Percentiles rank a stretch among this genome's conserved stretches.
phyloP scores from a whole-genome alignment of 1,140 invertebrate species.

The Anoplophora glabripennis region DNA sequence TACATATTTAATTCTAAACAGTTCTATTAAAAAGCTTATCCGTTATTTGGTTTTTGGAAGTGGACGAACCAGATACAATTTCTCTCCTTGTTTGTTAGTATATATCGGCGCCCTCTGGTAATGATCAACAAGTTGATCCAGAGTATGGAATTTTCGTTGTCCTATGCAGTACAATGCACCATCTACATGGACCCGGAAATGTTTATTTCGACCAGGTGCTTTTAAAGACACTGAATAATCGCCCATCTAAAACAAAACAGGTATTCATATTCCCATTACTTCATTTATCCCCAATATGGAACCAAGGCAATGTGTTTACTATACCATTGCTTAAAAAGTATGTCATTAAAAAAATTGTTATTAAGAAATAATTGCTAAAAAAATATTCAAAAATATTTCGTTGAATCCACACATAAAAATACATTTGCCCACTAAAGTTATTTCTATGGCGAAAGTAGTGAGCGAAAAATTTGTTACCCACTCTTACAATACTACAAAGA shows the following conservation, averaged over 20 bases:
- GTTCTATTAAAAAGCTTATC: background rate
- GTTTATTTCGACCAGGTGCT: conserved; percentile 96
- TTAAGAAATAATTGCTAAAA: too few relatives aligned
- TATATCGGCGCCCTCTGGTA: conserved; percentile 99
- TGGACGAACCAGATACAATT: conserved; percentile 85
- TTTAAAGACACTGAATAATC: conserved; percentile 98
- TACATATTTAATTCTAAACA: conserved; percentile 9
- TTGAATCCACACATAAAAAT: too few relatives aligned
- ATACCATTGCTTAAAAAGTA: too few relatives aligned
- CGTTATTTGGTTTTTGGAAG: conserved; percentile 63
- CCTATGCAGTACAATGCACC: conserved; percentile 94
- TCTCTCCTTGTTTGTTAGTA: conserved; percentile 93
- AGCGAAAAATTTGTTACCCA: too few relatives aligned
- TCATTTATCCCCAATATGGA: too few relatives aligned
- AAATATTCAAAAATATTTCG: too few relatives aligned
- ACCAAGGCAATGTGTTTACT: too few relatives aligned
- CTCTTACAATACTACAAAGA: too few relatives aligned
- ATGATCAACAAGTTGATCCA: conserved; percentile 96
- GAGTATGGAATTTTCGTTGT: conserved; percentile 91
- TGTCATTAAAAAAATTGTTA: too few relatives aligned
- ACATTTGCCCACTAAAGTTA: too few relatives aligned
- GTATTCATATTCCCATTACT: too few relatives aligned
- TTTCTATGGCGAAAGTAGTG: too few relatives aligned
- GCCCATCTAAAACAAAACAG: conserved; percentile 72
- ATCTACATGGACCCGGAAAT: conserved; percentile 97